Base-by-base conservation (phyloP, 2,113 vertebrate species). In the Amphiprion percula region DNA sequence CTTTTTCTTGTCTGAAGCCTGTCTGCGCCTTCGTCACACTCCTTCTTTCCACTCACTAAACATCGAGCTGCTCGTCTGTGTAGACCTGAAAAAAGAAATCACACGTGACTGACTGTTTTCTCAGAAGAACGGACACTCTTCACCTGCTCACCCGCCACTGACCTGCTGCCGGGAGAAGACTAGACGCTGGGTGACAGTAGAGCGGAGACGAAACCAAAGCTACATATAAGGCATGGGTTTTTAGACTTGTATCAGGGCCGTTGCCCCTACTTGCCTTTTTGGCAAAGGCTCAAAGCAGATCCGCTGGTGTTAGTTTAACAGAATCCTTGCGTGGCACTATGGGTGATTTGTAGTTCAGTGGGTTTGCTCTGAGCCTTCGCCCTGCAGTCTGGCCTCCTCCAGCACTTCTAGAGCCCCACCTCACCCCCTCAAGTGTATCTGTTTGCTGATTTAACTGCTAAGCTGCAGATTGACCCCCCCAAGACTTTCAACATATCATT, bases 281-380 rank as follows among this genome's bases (percentile, higher is more conserved):
- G 84, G 72, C 71, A n/a, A 7, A 77, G 73, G 75, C 72, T 84
- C 79, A 77, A 64, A 85, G 66, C 79, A 78, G 74, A 80, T 77
- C 74, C 69, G 66, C 80, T 69, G n/a, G n/a, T 56, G 58, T 83
- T 65, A 56, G 54, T 60, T 68, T 16, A 73, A 56, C 44, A 62
- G 54, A 85, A 80, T 60, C 75, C 21, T 64, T 68, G 30, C 62
- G 50, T 74, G 68, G 58, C 73, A 66, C 70, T 72, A 17, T 10
- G 14, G 52, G 41, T 65, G 68, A 72, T 74, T 68, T 56, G 73
- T 69, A 74, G 61, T 73, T 85, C 62, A 56, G 73, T 66, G 71
- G 59, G 85, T 86, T 86, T 84, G 86, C 84, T 88, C 84, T 88
- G 82, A 87, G 88, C 85, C 80, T 87, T 80, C 60, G 72, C 55